phyloP scores from a whole-genome alignment of 1,140 invertebrate genomes.

The Dendroctonus ponderosae region DNA sequence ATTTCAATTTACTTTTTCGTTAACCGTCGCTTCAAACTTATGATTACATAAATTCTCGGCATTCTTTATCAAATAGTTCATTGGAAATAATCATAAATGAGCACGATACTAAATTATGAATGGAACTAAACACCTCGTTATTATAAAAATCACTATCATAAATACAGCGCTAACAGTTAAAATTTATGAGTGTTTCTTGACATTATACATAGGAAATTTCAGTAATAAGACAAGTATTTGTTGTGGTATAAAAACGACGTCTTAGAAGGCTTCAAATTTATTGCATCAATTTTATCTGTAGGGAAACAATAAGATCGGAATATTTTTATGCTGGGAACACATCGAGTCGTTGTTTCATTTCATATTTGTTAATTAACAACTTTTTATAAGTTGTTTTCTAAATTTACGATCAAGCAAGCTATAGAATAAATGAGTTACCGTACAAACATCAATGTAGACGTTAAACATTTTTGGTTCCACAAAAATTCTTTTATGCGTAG shows the following conservation, averaged over 20 bases:
- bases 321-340: slow-evolving; percentile 14
- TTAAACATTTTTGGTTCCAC: too few relatives aligned
- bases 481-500: too few relatives aligned
- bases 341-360: slow-evolving; percentile 16
- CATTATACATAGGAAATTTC: slow-evolving; percentile 26
- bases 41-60: too few relatives aligned
- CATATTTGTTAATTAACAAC: slow-evolving; percentile 1
- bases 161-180: slow-evolving; percentile 11
- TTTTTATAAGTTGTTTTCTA: too few relatives aligned
- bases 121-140: slow-evolving; percentile 9
- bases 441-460: too few relatives aligned
- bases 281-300: slow-evolving; percentile 23
- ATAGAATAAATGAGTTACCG: too few relatives aligned
- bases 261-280: slow-evolving; percentile 24
- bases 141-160: slow-evolving; percentile 27
- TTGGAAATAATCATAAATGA: slow-evolving; percentile 9
- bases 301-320: slow-evolving; percentile 21
- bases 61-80: too few relatives aligned
- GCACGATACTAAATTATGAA: slow-evolving; percentile 10
- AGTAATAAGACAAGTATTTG: slow-evolving; percentile 28
- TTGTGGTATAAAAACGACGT: slow-evolving; percentile 23
- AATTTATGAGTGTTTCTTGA: slow-evolving; percentile 22
- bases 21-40: too few relatives aligned
- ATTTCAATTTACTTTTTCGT: too few relatives aligned
- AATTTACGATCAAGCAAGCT: too few relatives aligned